Evolutionary conservation across 2,797 vertebrate species (phyloP), one percentile per base, ranked within the genome.

Genomic region (Choloepus didactylus): DNA sequence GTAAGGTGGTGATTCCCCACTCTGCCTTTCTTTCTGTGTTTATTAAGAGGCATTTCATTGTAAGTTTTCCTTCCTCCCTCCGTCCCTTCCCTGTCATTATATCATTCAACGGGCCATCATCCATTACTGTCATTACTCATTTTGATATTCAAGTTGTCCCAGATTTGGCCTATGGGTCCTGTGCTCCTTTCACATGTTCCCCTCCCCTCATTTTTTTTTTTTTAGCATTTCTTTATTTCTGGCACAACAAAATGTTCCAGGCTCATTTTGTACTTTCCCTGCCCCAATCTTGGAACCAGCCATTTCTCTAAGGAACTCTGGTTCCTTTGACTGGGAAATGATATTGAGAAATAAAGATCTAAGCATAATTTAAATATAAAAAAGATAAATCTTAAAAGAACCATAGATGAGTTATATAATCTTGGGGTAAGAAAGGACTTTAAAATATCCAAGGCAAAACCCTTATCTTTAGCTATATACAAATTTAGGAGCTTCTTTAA

Each of bases 331-430:
- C n/a, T 96, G 60, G 88, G 46, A 92, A 80, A 70, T 59, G 29
- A 18, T 54, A 70, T 35, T 69, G 41, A 75, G 70, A 87, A 96
- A 73, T 60, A 56, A 90, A 92, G 35, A 76, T 85, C 59, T 77
- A 87, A 85, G 64, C 23, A 89, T 80, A 94, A 85, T 94, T 44
- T 70, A 95, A 91, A 92, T 70, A 59, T 70, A 38, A 89, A 94
- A 44, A 83, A 84, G 31, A 81, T 83, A 49, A 83, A 62, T 64
- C 35, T 81, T 67, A 38, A 75, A 80, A 95, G 64, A 66, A 76
- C 18, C 44, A 27, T 38, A 49, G 41, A 81, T 59, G n/a, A 44
- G 16, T 93, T 89, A 46, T n/a, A 9, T 62, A 70, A 81, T 49
- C 46, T 76, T 83, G 87, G 66, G 21, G 27, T 41, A 51, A 93